phyloP scores from a whole-genome alignment of 2,113 vertebrate genomes.

The Mormoops blainvillei region DNA sequence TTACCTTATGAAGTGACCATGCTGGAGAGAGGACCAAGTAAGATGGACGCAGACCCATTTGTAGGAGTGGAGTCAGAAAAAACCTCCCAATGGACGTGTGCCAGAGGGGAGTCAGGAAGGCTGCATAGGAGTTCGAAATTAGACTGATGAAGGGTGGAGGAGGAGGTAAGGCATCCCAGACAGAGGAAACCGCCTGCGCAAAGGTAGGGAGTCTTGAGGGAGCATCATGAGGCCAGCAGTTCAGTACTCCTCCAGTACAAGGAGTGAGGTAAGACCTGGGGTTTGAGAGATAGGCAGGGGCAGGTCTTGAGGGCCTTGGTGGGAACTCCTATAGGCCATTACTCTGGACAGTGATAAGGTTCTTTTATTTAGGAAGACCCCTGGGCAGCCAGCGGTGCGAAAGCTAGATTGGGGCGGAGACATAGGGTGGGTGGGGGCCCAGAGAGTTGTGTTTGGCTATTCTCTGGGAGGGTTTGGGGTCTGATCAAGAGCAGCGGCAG shows the following conservation, averaged over 20 bases:
- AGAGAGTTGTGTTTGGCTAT: not conserved
- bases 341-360: not conserved
- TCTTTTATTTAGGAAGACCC: not conserved
- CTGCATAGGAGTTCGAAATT: not conserved
- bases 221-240: not conserved
- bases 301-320: not conserved
- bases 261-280: not conserved
- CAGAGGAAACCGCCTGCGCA: not conserved
- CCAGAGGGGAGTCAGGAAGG: not conserved
- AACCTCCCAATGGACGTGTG: not conserved
- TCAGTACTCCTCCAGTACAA: not conserved
- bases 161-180: not conserved
- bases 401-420: not conserved
- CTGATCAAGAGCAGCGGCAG: not conserved
- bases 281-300: not conserved
- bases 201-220: not conserved
- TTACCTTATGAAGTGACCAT: not conserved
- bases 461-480: not conserved
- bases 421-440: not conserved
- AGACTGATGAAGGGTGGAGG: not conserved
- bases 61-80: not conserved
- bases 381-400: not conserved
- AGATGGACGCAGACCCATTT: rapidly evolving
- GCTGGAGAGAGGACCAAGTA: not conserved
- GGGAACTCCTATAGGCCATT: not conserved